Percentiles rank a stretch among this genome's conserved stretches.
Conservation (phyloP, 1,140 invertebrate species). For the Drosophila ercepeae region DNA sequence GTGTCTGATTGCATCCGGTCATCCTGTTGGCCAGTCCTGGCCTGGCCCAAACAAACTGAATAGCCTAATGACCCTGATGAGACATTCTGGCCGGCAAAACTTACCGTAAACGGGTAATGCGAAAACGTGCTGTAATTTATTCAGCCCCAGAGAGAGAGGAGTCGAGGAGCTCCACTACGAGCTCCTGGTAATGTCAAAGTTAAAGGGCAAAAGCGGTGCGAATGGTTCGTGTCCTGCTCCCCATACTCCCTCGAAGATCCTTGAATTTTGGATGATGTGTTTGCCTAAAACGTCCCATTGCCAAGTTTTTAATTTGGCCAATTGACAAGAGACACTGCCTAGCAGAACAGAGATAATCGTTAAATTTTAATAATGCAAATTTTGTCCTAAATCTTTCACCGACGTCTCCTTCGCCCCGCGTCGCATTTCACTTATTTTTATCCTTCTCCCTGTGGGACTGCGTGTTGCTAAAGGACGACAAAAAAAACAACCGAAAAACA, state of each 20-base stretch:
- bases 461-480: slow-evolving; percentile 8
- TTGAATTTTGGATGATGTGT: not conserved
- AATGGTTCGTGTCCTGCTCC: not conserved
- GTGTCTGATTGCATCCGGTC: not conserved
- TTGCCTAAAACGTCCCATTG: not conserved
- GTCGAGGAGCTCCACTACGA: no score
- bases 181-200: not conserved
- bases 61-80: slow-evolving; percentile 17
- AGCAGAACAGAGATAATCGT: slow-evolving; percentile 9
- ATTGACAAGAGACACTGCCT: not conserved
- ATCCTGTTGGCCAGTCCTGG: not conserved
- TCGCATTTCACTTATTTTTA: not conserved
- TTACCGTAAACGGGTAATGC: slow-evolving; percentile 1
- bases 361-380: slow-evolving; percentile 33
- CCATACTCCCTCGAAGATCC: not conserved
- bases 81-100: not conserved
- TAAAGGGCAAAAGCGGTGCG: not conserved
- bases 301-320: not conserved
- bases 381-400: slow-evolving; percentile 1
- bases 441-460: not conserved
- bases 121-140: slow-evolving; percentile 9
- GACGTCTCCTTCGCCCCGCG: not conserved
- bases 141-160: not conserved
- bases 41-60: not conserved
- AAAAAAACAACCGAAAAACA: slow-evolving; percentile 2